A percentile compares a stretch with the other conserved stretches of the same genome.
These are phyloP conservation scores for Corydoras maculifer DNA, from an alignment of 2,113 vertebrate species.

Conservation along the genomic window DNA sequence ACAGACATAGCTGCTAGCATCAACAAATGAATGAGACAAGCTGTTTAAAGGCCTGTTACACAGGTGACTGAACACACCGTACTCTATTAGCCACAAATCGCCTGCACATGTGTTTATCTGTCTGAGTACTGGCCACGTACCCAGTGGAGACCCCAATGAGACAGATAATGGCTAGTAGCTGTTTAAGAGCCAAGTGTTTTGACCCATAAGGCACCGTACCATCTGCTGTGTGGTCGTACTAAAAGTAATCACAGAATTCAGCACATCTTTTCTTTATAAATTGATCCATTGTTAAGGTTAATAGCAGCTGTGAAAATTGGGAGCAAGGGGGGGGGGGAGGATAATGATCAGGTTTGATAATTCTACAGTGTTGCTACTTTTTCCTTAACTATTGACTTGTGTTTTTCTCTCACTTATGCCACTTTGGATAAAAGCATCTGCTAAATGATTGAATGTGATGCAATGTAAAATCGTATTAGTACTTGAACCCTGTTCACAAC, in stretches of 20 bases:
- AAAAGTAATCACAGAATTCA: slow-evolving; percentile 9
- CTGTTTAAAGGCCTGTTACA: slow-evolving; percentile 49
- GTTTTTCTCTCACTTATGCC: too few species aligned
- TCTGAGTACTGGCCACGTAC: slow-evolving; percentile 20
- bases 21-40: slow-evolving; percentile 46
- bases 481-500: neutral
- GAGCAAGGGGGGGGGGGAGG: neutral
- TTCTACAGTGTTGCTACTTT: too few species aligned
- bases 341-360: too few species aligned
- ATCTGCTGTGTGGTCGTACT: slow-evolving; percentile 3
- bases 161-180: slow-evolving; percentile 27
- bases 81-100: slow-evolving; percentile 39
- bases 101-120: slow-evolving; percentile 35
- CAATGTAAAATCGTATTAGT: neutral
- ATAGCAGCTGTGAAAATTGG: neutral
- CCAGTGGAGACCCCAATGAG: slow-evolving; percentile 13
- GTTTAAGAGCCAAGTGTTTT: slow-evolving; percentile 22
- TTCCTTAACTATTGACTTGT: neutral
- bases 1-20: slow-evolving; percentile 19
- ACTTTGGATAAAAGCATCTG: too few species aligned
- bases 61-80: slow-evolving; percentile 50
- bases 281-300: neutral
- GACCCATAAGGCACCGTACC: neutral
- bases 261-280: neutral
- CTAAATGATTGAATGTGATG: too few species aligned